Evolutionary conservation across 2,797 vertebrate genomes (phyloP).

Genomic region (Nannoperca obscura): DNA sequence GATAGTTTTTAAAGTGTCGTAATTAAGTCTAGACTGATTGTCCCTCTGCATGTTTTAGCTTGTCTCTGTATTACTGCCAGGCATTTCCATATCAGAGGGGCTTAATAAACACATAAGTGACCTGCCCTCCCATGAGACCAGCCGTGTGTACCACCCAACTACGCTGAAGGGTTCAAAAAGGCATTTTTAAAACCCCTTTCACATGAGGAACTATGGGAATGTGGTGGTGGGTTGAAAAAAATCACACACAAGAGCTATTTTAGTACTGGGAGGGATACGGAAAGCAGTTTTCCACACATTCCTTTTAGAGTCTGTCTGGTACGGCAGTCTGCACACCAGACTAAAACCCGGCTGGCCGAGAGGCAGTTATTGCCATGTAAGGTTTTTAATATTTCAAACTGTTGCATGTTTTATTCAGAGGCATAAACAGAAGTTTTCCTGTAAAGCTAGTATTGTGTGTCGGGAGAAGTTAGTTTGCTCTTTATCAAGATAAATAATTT

Average conservation of each 20-base stretch:
- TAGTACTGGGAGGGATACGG: constrained; percentile 75
- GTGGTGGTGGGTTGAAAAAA: constrained; percentile 67
- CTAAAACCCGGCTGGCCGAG: constrained; percentile 38
- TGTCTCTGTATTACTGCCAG: constrained; percentile 17
- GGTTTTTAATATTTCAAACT: constrained; percentile 35
- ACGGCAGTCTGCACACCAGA: constrained; percentile 56
- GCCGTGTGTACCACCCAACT: constrained; percentile 30
- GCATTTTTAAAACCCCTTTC: constrained; percentile 64
- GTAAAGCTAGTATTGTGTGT: neutral
- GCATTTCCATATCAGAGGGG: constrained; percentile 56
- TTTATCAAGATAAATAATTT: constrained; percentile 32
- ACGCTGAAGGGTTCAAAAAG: constrained; percentile 58
- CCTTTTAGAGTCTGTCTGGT: constrained; percentile 65
- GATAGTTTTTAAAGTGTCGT: constrained; percentile 21
- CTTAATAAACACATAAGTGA: constrained; percentile 48
- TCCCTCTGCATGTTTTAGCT: constrained; percentile 18
- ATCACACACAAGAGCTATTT: constrained; percentile 76
- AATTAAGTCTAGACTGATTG: constrained; percentile 37
- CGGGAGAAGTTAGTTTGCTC: neutral
- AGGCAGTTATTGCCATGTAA: constrained; percentile 27
- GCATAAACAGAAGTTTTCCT: constrained; percentile 17
- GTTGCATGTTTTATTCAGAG: constrained; percentile 20
- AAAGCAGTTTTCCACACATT: constrained; percentile 81
- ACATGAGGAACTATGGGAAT: constrained; percentile 75
- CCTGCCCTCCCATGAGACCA: constrained; percentile 22